Base-by-base conservation (phyloP, 2,888 invertebrate genomes). In the Frankliniella fusca region DNA sequence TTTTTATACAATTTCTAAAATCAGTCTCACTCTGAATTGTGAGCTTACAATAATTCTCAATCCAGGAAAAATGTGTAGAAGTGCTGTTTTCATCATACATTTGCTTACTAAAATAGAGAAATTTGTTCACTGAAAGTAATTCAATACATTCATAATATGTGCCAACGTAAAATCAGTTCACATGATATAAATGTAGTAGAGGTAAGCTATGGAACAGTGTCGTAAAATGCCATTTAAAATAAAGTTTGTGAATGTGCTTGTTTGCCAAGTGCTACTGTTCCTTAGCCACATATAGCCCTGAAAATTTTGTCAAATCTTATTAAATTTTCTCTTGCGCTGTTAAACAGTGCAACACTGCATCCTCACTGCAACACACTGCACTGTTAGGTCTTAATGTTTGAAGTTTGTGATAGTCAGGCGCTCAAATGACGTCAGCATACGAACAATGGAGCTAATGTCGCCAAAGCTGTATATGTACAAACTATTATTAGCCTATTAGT, bases 1-100 rank as follows among this genome's bases (percentile, higher is more conserved):
- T 76, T 76, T 76, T 76, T 76, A 76, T 76, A 76, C 70, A 27
- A 76, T 76, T 76, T 76, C 23, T 76, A 18, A 20, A 76, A 27
- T 27, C 9, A 12, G 70, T 27, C 27, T 76, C 23, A 76, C 70
- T 23, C 70, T 38, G 38, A 38, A 38, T 38, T 38, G 2, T 8
- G 8, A 27, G 70, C 70, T 76, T 76, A 8, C 27, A 23, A n/a
- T 27, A 23, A 27, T 76, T 0, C 11, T 27, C 38, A 38, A 38
- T 38, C 38, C 38, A 38, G 5, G 5, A 38, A 38, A 38, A 5
- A 5, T 38, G 38, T 5, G 5, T 38, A 38, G 38, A 38, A 38
- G 38, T 70, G 70, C 70, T 23, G 70, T 70, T 23, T 70, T 23
- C 11, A 70, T 70, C 9, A 23, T 23, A 23, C 23, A 23, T 70